Conservation (phyloP, 2,888 invertebrate genomes). For the Caenorhabditis japonica region DNA sequence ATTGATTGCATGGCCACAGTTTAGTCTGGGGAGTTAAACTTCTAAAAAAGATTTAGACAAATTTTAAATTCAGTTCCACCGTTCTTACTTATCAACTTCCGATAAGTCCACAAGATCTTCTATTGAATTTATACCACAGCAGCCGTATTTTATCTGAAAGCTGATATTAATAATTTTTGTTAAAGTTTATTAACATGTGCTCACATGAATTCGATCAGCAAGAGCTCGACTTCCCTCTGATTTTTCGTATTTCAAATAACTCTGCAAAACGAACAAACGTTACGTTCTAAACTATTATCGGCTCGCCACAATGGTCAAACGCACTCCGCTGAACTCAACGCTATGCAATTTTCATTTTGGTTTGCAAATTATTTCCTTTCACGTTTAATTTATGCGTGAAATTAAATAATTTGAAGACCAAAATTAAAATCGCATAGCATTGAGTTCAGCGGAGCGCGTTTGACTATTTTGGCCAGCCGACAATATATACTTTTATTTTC, state of each 20-base stretch:
- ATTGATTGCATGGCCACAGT: slow-evolving; percentile 25
- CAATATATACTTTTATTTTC: background rate
- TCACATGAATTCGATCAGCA: slow-evolving; percentile 33
- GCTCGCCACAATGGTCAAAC: too few relatives aligned
- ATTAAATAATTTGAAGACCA: too few relatives aligned
- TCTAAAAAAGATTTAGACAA: background rate
- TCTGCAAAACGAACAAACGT: background rate
- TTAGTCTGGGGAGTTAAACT: slow-evolving; percentile 23
- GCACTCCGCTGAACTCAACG: too few relatives aligned
- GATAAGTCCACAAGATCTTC: slow-evolving; percentile 45
- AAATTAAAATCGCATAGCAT: too few relatives aligned
- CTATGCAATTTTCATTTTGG: too few relatives aligned
- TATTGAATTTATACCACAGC: slow-evolving; percentile 37
- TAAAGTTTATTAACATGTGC: background rate
- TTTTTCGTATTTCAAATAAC: slow-evolving; percentile 18
- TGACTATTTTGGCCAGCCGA: too few relatives aligned
- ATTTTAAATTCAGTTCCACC: background rate
- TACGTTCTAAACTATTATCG: background rate
- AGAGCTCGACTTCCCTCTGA: slow-evolving; percentile 5
- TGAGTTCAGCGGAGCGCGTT: too few relatives aligned
- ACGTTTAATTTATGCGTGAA: too few relatives aligned
- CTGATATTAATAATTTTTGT: too few relatives aligned
- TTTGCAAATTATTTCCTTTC: too few relatives aligned
- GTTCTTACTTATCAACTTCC: slow-evolving; percentile 18
- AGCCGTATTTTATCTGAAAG: slow-evolving; percentile 30